Evolutionary conservation across 2,888 invertebrate genomes (phyloP), one percentile per base, ranked within the genome.

Genomic region (Andrena flavipes): DNA sequence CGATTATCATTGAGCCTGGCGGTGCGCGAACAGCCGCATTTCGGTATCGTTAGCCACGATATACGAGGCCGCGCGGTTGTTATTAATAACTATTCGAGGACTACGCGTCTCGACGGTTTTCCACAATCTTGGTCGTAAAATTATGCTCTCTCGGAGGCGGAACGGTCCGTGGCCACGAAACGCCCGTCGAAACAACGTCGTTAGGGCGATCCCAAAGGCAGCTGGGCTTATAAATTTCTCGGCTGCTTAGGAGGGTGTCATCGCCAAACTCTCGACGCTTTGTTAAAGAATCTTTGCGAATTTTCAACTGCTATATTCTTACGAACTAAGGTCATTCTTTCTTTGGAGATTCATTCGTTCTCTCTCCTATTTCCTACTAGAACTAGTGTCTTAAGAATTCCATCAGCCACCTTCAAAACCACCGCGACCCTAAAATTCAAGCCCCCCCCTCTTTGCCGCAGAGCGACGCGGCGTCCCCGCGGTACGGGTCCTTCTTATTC

Each of bases 1-100:
- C 63, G 74, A 79, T 81, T 74, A 80, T 80, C 80, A 64, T 79
- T 49, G 49, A 42, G 56, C 13, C 23, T 48, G n/a, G 5, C 23
- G 73, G 29, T 29, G n/a, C 13, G 33, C 60, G 56, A 30, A 8
- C 49, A 54, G 8, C 42, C 30, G 51, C 42, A 49, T 63, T 73
- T 73, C 49, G 67, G 35, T 56, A 79, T 68, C 79, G 68, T 79
- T 79, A 69, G 23, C 29, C 59, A 64, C 59, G 74, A 63, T 51
- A 20, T 59, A 79, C 74, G 70, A 73, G 54, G 13, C 29, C 30
- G 30, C 16, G 29, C 60, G 67, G 56, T 70, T 67, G 68, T 79
- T 68, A 74, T 79, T 80, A 80, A 80, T 79, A 68, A 79, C 65
- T 30, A 73, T 69, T 63, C 42, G 62, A 76, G 20, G 30, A 71